Percentiles rank a stretch among this genome's conserved stretches.
Conservation (phyloP, 2,113 vertebrate species). For the Rafetus swinhoei region DNA sequence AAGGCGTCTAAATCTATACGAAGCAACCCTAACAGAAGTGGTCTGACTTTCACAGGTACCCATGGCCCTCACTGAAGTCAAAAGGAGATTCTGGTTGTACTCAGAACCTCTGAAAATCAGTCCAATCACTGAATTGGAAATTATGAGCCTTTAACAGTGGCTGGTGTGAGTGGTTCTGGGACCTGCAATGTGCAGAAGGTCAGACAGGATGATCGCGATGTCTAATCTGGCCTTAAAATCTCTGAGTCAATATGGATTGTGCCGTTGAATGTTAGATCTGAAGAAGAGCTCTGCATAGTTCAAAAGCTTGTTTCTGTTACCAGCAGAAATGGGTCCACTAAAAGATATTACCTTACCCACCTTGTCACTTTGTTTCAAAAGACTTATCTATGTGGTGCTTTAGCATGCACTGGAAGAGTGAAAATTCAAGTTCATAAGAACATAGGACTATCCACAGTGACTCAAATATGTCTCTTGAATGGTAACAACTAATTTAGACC, state of each 20-base stretch:
- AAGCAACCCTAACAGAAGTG: background rate
- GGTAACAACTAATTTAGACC: too few species aligned
- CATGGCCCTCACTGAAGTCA: background rate
- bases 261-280: background rate
- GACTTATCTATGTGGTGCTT: background rate
- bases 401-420: background rate
- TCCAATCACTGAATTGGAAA: background rate
- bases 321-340: background rate
- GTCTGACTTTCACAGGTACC: background rate
- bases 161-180: background rate
- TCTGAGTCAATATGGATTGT: background rate
- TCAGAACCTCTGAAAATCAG: background rate
- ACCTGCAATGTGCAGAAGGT: background rate
- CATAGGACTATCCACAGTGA: too few species aligned
- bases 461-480: too few species aligned
- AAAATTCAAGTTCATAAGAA: background rate
- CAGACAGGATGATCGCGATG: background rate
- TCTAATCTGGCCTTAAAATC: background rate
- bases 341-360: background rate
- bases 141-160: background rate
- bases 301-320: background rate
- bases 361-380: background rate
- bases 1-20: accelerated
- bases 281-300: background rate
- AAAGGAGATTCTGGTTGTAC: background rate